Conservation (phyloP, 2,888 invertebrate species). For the Drosophila kambysellisi region DNA sequence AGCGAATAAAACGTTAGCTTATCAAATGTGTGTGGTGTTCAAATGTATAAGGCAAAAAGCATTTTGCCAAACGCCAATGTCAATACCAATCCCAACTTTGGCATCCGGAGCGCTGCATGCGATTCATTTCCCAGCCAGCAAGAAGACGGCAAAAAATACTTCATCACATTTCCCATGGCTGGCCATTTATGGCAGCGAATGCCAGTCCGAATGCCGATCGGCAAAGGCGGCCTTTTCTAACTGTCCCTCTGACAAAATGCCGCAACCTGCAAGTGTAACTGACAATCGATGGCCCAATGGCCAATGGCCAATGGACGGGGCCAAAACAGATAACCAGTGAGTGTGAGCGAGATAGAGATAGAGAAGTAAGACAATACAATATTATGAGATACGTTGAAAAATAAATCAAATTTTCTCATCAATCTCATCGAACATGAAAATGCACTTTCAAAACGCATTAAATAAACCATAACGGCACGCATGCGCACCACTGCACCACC, state of each 20-base stretch:
- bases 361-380: slow-evolving; percentile 28
- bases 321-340: slow-evolving; percentile 12
- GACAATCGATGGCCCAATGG: slow-evolving; percentile 53
- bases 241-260: slow-evolving; percentile 80
- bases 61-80: slow-evolving; percentile 36
- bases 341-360: not conserved
- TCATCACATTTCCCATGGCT: slow-evolving; percentile 71
- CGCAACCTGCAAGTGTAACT: slow-evolving; percentile 80
- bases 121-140: slow-evolving; percentile 67
- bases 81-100: slow-evolving; percentile 52
- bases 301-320: slow-evolving; percentile 28
- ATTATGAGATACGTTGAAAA: slow-evolving; percentile 59
- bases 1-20: not conserved
- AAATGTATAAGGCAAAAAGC: slow-evolving; percentile 42
- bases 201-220: slow-evolving; percentile 57
- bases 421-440: slow-evolving; percentile 84
- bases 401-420: slow-evolving; percentile 83
- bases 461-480: slow-evolving; percentile 84
- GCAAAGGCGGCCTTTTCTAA: slow-evolving; percentile 73
- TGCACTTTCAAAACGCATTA: slow-evolving; percentile 84
- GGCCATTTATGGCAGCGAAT: slow-evolving; percentile 72
- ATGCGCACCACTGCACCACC: slow-evolving; percentile 59
- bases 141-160: slow-evolving; percentile 40
- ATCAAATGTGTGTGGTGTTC: slow-evolving; percentile 4
- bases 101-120: slow-evolving; percentile 40